Base-by-base conservation (phyloP, 2,113 vertebrate species). In the Lanius ludovicianus region DNA sequence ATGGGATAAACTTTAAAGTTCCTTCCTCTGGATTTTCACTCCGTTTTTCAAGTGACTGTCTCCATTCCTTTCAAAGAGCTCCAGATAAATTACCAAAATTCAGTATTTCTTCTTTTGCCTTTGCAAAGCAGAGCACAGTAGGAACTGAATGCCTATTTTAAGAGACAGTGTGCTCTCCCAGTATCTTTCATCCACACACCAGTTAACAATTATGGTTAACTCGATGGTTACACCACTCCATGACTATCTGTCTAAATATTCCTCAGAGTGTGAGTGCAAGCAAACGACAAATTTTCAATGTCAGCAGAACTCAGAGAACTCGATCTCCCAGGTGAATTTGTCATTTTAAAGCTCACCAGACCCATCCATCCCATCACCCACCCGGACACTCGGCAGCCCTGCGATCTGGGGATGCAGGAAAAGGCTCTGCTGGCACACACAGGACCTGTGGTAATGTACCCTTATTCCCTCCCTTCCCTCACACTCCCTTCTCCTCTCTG, bases 161-260 rank as follows among this genome's bases (percentile, higher is more conserved):
- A 82, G 92, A 79, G 76, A 92, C 74, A 94, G 68, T 71, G 39
- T 55, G 74, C 81, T 84, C 79, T 83, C 37, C 73, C 85, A 88
- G 75, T 44, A 64, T 96, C 84, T 92, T 67, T 83, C 64, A 39
- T 59, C 76, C 77, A 90, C 90, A 79, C 19, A 53, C 65, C 18
- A 30, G 82, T 94, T 96, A 95, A 96, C 97, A 98, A 97, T 98
- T 98, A 98, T 89, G 93, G 93, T 96, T 91, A 95, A 84, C 64
- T 95, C 94, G 96, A 93, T 77, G 94, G 87, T 92, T 91, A 85
- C 47, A 90, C 76, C 83, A 87, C 44, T 69, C 87, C n/a, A 28
- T 74, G 95, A 96, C 82, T 89, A 71, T 96, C 81, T 84, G 91
- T 49, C 91, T 76, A 59, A 74, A 56, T 55, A 79, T 35, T 69